Evolutionary conservation across 2,888 invertebrate genomes (phyloP).

Genomic region (Cantharis rufa): DNA sequence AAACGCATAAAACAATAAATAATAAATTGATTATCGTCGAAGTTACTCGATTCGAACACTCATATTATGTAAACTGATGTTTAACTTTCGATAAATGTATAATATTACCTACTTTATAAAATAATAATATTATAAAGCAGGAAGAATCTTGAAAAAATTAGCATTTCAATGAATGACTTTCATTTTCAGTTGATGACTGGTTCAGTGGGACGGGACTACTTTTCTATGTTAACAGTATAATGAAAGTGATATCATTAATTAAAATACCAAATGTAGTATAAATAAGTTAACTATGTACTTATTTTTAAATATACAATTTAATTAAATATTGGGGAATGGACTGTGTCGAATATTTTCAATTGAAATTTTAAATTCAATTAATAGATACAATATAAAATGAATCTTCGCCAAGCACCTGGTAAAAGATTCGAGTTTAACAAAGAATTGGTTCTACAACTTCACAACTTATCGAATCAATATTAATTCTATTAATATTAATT

Average conservation of each 20-base stretch:
- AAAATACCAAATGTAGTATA: slow-evolving; percentile 2
- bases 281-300: neutral
- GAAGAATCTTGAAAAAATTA: neutral
- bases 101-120: neutral
- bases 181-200: slow-evolving; percentile 40
- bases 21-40: neutral
- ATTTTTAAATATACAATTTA: neutral
- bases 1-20: neutral
- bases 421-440: neutral
- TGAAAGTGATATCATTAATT: slow-evolving; percentile 24
- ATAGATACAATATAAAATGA: neutral
- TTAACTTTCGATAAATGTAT: neutral
- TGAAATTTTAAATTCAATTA: neutral
- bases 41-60: neutral
- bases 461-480: neutral
- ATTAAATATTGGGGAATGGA: neutral
- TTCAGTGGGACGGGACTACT: slow-evolving; percentile 37
- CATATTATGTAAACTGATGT: neutral
- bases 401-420: neutral
- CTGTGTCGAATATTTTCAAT: neutral
- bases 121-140: neutral
- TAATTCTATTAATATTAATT: neutral
- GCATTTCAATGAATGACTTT: slow-evolving; percentile 31
- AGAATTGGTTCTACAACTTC: neutral
- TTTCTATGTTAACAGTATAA: slow-evolving; percentile 32